A percentile compares a stretch with the other conserved stretches of the same genome.
These are phyloP conservation scores for Dilophus febrilis DNA, from an alignment of 2,888 invertebrate genomes.

Conservation along the genomic window DNA sequence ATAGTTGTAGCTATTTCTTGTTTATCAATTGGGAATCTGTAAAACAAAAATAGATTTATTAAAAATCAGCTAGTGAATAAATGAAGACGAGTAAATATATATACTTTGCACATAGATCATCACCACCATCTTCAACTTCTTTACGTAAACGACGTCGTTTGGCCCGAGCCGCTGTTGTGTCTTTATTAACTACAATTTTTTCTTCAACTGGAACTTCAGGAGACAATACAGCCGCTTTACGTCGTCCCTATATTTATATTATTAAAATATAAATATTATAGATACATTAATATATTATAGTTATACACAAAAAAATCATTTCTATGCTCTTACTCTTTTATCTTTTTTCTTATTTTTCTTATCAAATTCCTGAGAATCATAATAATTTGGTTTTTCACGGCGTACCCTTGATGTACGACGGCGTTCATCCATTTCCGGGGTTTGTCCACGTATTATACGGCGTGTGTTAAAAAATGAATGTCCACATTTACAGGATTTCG, in stretches of 20 bases:
- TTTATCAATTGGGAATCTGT: conserved; percentile 39
- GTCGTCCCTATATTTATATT: conserved; percentile 2
- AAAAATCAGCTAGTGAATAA: too few relatives aligned
- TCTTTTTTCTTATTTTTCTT: conserved; percentile 46
- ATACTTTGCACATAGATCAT: conserved; percentile 21
- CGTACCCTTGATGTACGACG: conserved; percentile 56
- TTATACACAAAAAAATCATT: conserved; percentile 1
- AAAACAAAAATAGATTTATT: neutral
- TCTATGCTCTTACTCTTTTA: conserved; percentile 12
- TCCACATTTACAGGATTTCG: conserved; percentile 69
- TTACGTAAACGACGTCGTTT: conserved; percentile 25
- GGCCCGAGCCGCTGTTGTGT: conserved; percentile 21
- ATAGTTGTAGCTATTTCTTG: conserved; percentile 55
- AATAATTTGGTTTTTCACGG: conserved; percentile 64
- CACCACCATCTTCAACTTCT: conserved; percentile 30
- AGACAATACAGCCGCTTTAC: conserved; percentile 3
- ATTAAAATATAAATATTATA: neutral
- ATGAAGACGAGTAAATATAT: neutral
- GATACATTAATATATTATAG: neutral
- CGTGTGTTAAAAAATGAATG: conserved; percentile 61
- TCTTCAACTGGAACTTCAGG: conserved; percentile 1
- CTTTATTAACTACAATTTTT: conserved; percentile 30
- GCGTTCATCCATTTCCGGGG: conserved; percentile 25
- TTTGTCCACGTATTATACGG: conserved; percentile 23
- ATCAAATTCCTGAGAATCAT: conserved; percentile 64